Conservation (phyloP, 2,797 vertebrate genomes). For the Carapus acus region DNA sequence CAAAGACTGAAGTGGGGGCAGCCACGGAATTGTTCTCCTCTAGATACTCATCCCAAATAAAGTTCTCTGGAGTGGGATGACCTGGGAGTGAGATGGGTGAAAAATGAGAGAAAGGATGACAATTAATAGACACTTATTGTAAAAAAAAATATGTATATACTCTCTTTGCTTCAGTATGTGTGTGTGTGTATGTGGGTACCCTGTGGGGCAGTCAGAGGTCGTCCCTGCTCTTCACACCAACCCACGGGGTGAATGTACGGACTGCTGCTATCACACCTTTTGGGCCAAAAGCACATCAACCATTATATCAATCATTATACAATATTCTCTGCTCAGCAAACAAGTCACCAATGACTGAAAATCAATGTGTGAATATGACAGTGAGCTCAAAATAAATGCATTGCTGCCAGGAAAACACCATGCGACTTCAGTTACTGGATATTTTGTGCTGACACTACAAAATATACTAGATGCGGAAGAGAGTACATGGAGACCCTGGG, state of each 20-base stretch:
- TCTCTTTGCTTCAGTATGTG: background rate
- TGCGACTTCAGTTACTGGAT: too few species aligned
- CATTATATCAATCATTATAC: background rate
- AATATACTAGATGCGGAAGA: too few species aligned
- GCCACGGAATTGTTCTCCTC: constrained; percentile 77
- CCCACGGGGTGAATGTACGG: constrained; percentile 83
- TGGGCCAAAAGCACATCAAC: background rate
- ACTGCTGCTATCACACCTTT: constrained; percentile 85
- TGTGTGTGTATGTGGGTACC: constrained; percentile 44
- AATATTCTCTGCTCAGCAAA: too few species aligned
- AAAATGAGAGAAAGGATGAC: too few species aligned
- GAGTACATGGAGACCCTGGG: too few species aligned
- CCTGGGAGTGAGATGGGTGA: too few species aligned
- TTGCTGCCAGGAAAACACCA: too few species aligned
- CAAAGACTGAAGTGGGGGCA: constrained; percentile 79
- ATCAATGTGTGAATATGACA: background rate
- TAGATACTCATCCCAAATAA: constrained; percentile 86
- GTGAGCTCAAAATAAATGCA: too few species aligned
- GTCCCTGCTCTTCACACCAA: constrained; percentile 69
- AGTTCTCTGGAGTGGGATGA: constrained; percentile 77
- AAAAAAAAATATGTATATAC: background rate
- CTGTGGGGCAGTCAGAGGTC: constrained; percentile 67
- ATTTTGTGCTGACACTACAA: too few species aligned
- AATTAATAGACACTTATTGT: too few species aligned
- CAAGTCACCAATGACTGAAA: background rate